Evolutionary conservation across 2,888 invertebrate genomes (phyloP), one percentile per base, ranked within the genome.

Genomic region (Diarsia dahlii): DNA sequence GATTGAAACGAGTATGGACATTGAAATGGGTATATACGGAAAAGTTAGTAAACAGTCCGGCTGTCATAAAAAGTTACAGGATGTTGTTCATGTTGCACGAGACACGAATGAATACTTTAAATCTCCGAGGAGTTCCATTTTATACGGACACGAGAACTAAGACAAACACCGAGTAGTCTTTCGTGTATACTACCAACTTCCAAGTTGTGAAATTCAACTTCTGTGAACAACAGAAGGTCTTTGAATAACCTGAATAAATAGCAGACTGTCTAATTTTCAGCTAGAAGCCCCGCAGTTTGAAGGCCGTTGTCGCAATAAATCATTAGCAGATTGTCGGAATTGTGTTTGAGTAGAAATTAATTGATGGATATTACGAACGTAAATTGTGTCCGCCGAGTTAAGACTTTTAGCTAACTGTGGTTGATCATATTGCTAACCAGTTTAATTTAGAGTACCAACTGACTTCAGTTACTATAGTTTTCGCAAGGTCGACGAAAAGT

Each of bases 1-100:
- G 81, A 88, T 80, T 77, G 82, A 84, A 89, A 87, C 76, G 74
- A 87, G 80, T 81, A 87, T 89, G 75, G 88, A 89, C 89, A 83
- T 87, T 88, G 89, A 88, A 89, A 87, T 84, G 89, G 87, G 86
- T 89, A 81, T 74, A 81, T 74, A 81, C 77, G 70, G 80, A 73
- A 78, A 84, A 88, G 80, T 89, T 85, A 82, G 71, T 74, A 76
- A 78, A 72, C 76, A 70, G 81, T 80, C 78, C 76, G 76, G 65
- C 78, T 84, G 89, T 89, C 90, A 87, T 90, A 89, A 84, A 82
- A 86, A 86, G 85, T 86, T 89, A 86, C 75, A 80, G 66, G 62
- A 66, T 71, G 62, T 74, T 65, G 80, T 79, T 71, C 79, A 76
- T 77, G 80, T 80, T 79, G 84, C 81, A 84, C 84, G 78, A 81